Evolutionary conservation across 2,113 vertebrate genomes (phyloP).

Genomic region (Patagioenas fasciata): DNA sequence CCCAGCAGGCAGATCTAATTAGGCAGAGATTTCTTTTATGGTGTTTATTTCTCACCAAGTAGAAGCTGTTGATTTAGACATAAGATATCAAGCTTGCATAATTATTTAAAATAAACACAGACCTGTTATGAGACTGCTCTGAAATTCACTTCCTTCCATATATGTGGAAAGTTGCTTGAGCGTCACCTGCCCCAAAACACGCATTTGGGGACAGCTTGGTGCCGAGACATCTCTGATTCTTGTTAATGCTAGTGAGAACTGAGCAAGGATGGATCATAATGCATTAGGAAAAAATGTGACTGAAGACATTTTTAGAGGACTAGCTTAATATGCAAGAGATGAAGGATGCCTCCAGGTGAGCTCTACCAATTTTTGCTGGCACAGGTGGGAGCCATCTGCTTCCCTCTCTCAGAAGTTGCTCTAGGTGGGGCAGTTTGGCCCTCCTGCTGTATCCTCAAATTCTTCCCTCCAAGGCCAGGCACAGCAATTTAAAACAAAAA

Average conservation of each 20-base stretch:
- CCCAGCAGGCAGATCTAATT: constrained; percentile 74
- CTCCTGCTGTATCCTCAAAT: neutral
- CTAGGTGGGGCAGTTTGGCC: constrained; percentile 23
- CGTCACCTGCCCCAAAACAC: rapidly evolving
- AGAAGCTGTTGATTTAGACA: constrained; percentile 74
- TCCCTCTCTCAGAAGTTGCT: neutral
- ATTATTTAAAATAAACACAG: constrained; percentile 35
- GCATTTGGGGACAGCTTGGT: neutral
- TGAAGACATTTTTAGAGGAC: neutral
- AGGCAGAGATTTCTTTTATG: constrained; percentile 69
- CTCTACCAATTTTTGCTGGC: neutral
- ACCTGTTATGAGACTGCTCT: neutral
- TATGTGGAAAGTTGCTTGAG: neutral
- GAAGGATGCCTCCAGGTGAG: constrained; percentile 9
- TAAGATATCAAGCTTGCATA: neutral
- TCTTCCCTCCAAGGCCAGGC: neutral
- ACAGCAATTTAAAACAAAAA: neutral
- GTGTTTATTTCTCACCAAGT: constrained; percentile 69
- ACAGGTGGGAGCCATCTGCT: neutral
- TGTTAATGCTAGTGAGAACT: neutral
- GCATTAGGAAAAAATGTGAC: neutral
- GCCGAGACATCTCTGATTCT: neutral
- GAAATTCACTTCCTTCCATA: neutral
- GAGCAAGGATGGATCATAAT: neutral
- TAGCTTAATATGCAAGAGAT: neutral